Base-by-base conservation (phyloP, 2,888 invertebrate species). In the Trissonchulus latispiculum region DNA sequence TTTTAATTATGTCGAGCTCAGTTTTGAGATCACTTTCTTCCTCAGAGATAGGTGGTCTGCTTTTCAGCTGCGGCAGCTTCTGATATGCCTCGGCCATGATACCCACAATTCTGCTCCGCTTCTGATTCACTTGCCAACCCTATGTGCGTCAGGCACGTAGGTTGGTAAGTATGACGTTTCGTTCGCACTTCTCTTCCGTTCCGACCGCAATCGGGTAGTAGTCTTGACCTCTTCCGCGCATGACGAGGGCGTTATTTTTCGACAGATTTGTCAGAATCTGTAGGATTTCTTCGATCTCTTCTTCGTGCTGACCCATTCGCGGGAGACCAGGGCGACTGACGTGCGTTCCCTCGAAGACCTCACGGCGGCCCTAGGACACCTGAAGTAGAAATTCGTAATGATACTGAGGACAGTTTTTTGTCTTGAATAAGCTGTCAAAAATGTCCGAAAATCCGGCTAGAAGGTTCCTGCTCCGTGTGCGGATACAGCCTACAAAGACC, bases 271-370 rank as follows among this genome's bases (percentile, higher is more conserved):
- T n/a, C 28, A 68, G n/a, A 68, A 68, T 68, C 28, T 68, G n/a
- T 15, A 68, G 69, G n/a, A 68, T 68, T 28, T 23, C n/a, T n/a
- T 32, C n/a, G 3, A n/a, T 68, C 15, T 68, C 69, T 68, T 68
- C 69, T 68, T 68, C 69, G 69, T 68, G 69, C n/a, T 32, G 33
- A 15, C 69, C 69, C 69, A 68, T 68, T 3, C 69, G 35, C n/a
- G 35, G 35, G 8, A 68, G n/a, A n/a, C n/a, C 69, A 3, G 36
- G 36, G 3, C 69, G 69, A 36, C 69, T 68, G 36, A 68, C 36
- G 36, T 68, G 69, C 8, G 33, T 28, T n/a, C 35, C 35, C 15
- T 23, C 23, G n/a, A 68, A 68, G 28, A 8, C 31, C 8, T 8
- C 15, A 3, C 35, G 3, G 31, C 3, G 2, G 33, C 36, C 36